phyloP scores from a whole-genome alignment of 2,797 vertebrate species.

The Morelia viridis region DNA sequence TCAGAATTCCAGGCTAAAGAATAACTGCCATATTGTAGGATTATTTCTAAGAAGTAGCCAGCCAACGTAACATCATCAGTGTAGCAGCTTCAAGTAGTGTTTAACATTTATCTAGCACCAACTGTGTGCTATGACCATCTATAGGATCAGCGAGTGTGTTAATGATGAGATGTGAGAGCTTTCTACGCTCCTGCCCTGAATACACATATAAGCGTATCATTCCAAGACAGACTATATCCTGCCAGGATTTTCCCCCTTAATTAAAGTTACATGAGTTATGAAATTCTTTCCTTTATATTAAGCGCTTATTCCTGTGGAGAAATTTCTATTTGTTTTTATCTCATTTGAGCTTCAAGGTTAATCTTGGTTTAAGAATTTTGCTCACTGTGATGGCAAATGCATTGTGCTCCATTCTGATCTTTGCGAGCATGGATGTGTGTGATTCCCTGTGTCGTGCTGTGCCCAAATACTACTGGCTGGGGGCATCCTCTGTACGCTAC shows the following conservation, averaged over 20 bases:
- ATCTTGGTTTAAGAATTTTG: conserved; percentile 78
- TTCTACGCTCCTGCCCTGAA: conserved; percentile 71
- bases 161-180: conserved; percentile 71
- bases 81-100: not conserved
- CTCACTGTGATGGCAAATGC: conserved; percentile 70
- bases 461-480: conserved; percentile 60
- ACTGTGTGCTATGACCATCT: not conserved
- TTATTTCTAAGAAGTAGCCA: not conserved
- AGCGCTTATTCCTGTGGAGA: conserved; percentile 79
- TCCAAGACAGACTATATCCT: conserved; percentile 72
- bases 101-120: conserved; percentile 7
- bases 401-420: conserved; percentile 59
- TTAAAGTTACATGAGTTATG: conserved; percentile 78
- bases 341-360: conserved; percentile 81
- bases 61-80: not conserved
- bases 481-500: conserved; percentile 43
- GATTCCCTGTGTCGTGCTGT: conserved; percentile 52
- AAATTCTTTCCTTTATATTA: conserved; percentile 78
- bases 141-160: conserved; percentile 36
- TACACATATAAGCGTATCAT: conserved; percentile 74
- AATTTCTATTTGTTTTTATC: conserved; percentile 84
- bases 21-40: not conserved
- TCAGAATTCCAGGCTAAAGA: not conserved
- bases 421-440: conserved; percentile 19
- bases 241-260: conserved; percentile 75